These are phyloP conservation scores for Brachionus calyciflorus DNA, from an alignment of 1,140 invertebrate species.

Conservation along the genomic window DNA sequence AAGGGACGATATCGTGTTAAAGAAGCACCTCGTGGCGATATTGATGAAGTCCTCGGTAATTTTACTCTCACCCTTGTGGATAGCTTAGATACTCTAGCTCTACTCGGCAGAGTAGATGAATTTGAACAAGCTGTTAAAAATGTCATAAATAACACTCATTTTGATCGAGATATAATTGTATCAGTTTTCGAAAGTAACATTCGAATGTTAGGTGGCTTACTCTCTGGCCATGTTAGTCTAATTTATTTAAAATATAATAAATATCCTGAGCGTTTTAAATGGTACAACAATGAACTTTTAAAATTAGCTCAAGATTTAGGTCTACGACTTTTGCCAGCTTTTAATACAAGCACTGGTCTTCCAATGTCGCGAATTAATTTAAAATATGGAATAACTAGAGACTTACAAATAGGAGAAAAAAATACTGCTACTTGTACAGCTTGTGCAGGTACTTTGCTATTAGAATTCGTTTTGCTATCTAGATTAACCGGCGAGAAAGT, in stretches of 20 bases:
- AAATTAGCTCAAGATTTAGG: conserved; percentile 87
- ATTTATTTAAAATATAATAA: conserved; percentile 72
- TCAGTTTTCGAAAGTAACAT: conserved; percentile 99
- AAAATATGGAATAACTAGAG: conserved; percentile 39
- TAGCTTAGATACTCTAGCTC: conserved; percentile 84
- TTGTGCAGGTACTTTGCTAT: conserved; percentile 94
- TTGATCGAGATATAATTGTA: conserved; percentile 90
- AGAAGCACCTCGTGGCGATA: conserved; percentile 83
- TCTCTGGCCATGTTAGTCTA: conserved; percentile 87
- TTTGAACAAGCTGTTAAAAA: conserved; percentile 86
- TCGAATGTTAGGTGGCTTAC: conserved; percentile 81
- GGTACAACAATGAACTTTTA: conserved; percentile 87
- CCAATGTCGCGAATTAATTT: conserved; percentile 79
- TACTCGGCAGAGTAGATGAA: conserved; percentile 85
- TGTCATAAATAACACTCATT: conserved; percentile 73
- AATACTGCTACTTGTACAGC: conserved; percentile 83
- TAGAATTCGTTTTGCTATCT: conserved; percentile 93
- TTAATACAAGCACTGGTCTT: conserved; percentile 95
- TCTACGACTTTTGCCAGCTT: conserved; percentile 84
- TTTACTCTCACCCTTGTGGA: conserved; percentile 94
- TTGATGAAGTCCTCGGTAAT: conserved; percentile 92
- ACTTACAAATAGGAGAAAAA: conserved; percentile 47
- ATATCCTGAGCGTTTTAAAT: conserved; percentile 70
- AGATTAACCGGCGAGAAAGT: conserved; percentile 83
- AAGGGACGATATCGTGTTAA: conserved; percentile 75